phyloP scores from a whole-genome alignment of 2,113 vertebrate genomes.

The Oryzias woworae region DNA sequence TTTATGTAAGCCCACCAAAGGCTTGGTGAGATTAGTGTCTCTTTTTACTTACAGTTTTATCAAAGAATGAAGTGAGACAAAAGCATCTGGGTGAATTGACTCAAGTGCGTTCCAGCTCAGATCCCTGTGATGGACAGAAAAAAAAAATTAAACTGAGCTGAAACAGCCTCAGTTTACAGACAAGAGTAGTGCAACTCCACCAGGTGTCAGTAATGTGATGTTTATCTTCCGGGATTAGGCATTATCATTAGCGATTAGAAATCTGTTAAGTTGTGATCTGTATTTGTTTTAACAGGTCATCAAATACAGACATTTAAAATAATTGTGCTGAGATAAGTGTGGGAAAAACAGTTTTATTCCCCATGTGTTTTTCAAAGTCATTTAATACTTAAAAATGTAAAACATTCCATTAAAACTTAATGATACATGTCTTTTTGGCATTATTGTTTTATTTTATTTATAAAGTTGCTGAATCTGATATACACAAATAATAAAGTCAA shows the following conservation, averaged over 20 bases:
- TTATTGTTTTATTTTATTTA: too few species aligned
- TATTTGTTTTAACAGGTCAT: background rate
- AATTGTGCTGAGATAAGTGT: too few species aligned
- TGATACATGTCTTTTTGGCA: too few species aligned
- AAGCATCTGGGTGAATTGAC: slow-evolving; percentile 89
- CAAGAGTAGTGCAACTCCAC: slow-evolving; percentile 33
- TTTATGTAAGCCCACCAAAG: slow-evolving; percentile 30
- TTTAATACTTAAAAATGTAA: too few species aligned
- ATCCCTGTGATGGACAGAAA: slow-evolving; percentile 77
- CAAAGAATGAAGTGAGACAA: slow-evolving; percentile 84
- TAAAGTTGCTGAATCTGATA: too few species aligned
- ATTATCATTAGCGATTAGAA: background rate
- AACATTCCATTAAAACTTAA: too few species aligned
- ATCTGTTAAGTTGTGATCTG: too few species aligned
- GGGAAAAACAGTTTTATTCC: too few species aligned
- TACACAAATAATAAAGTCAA: too few species aligned
- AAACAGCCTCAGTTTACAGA: slow-evolving; percentile 62
- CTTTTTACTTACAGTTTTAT: slow-evolving; percentile 88
- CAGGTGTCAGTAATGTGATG: slow-evolving; percentile 59
- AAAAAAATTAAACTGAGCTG: background rate
- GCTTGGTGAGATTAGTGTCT: background rate
- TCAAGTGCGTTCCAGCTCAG: slow-evolving; percentile 90
- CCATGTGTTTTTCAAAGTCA: too few species aligned
- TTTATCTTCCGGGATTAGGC: background rate
- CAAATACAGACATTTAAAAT: too few species aligned